phyloP scores from a whole-genome alignment of 2,797 vertebrate species.

The Sebastes umbrosus region DNA sequence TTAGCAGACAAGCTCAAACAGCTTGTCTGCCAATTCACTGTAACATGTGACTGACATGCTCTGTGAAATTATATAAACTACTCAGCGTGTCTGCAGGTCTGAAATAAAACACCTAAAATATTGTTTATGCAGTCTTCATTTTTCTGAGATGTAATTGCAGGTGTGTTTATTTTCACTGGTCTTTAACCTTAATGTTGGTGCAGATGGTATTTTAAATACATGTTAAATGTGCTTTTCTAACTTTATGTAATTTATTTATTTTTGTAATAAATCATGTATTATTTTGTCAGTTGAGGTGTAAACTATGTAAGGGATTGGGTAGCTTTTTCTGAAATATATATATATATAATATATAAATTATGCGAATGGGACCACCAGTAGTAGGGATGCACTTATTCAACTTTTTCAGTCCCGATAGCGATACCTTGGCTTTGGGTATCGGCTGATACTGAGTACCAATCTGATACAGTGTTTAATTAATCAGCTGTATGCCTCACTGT shows the following conservation, averaged over 20 bases:
- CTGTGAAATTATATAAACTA: neutral
- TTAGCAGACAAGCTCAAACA: neutral
- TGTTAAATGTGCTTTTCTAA: neutral
- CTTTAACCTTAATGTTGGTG: neutral
- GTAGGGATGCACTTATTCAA: neutral
- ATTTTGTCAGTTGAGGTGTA: neutral
- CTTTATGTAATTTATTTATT: neutral
- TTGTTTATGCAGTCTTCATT: neutral
- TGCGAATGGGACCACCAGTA: neutral
- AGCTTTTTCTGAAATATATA: neutral
- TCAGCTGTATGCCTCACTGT: too few relatives aligned
- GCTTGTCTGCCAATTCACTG: neutral
- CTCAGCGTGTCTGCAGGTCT: rapidly evolving
- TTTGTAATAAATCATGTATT: neutral
- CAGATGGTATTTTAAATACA: neutral
- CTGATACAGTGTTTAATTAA: too few relatives aligned
- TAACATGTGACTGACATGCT: neutral
- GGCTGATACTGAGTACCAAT: too few relatives aligned
- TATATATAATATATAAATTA: too few relatives aligned
- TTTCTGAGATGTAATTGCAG: neutral
- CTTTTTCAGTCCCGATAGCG: too few relatives aligned
- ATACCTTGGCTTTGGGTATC: too few relatives aligned
- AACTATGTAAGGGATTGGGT: neutral
- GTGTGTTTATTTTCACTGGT: neutral
- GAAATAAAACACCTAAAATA: neutral